Evolutionary conservation across 2,888 invertebrate species (phyloP).

Genomic region (Cyaniris semiargus): DNA sequence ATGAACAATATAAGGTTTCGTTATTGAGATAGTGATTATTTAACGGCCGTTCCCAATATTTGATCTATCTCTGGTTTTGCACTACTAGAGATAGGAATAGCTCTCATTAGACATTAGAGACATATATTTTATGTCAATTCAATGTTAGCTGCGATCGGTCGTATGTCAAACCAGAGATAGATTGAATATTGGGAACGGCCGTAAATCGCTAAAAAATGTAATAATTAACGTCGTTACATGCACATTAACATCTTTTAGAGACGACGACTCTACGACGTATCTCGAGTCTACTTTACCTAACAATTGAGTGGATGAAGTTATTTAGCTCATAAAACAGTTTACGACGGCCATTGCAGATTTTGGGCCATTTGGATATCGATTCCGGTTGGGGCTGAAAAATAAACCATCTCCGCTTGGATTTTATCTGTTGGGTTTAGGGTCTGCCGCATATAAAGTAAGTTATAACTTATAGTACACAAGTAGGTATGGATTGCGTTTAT

Average conservation of each 20-base stretch:
- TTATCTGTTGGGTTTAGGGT: slow-evolving; percentile 36
- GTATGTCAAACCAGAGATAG: too few species aligned
- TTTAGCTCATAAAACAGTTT: slow-evolving; percentile 39
- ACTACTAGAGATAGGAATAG: too few species aligned
- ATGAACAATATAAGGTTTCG: too few species aligned
- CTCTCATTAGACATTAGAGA: too few species aligned
- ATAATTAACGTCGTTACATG: neutral
- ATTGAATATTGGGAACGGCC: too few species aligned
- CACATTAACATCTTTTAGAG: neutral
- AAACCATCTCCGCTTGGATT: slow-evolving; percentile 35
- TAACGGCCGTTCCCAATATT: too few species aligned
- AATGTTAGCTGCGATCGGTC: too few species aligned
- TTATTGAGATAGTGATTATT: too few species aligned
- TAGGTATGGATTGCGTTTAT: slow-evolving; percentile 30
- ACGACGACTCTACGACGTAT: neutral
- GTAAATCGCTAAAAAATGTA: neutral
- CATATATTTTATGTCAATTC: too few species aligned
- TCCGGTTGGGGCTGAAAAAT: slow-evolving; percentile 36
- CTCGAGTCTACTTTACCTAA: neutral
- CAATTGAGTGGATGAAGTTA: neutral
- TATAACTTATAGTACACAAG: slow-evolving; percentile 30
- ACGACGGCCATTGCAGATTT: slow-evolving; percentile 36
- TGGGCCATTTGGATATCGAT: slow-evolving; percentile 38
- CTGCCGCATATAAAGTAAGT: slow-evolving; percentile 33
- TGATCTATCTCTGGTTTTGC: too few species aligned